These are phyloP conservation scores for Pteronura brasiliensis DNA, from an alignment of 2,113 vertebrate genomes.

Conservation along the genomic window DNA sequence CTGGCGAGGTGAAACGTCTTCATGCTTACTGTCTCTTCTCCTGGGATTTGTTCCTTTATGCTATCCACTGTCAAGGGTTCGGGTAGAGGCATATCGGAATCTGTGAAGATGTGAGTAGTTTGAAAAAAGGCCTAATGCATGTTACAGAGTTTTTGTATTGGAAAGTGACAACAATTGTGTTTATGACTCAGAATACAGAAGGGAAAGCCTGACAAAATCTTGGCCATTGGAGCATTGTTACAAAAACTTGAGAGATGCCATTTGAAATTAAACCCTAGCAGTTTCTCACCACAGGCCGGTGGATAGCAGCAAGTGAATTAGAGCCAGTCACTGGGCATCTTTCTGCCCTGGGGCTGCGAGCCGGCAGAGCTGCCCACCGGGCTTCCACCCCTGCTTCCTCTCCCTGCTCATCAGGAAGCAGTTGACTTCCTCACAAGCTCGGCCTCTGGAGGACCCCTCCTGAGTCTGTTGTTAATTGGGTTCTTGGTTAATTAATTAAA, in stretches of 20 bases:
- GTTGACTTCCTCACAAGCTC: not conserved
- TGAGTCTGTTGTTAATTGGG: not conserved
- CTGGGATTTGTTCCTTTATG: not conserved
- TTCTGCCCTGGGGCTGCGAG: not conserved
- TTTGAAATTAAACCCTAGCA: constrained; percentile 1
- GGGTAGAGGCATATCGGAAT: not conserved
- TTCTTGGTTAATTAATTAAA: constrained; percentile 10
- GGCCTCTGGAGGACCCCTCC: not conserved
- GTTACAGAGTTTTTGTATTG: not conserved
- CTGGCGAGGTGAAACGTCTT: not conserved
- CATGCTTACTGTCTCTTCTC: not conserved
- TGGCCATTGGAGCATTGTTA: not conserved
- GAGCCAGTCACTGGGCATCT: not conserved
- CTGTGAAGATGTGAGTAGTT: not conserved
- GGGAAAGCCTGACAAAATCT: not conserved
- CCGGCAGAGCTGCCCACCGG: not conserved
- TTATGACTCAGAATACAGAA: constrained; percentile 3
- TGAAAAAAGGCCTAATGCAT: not conserved
- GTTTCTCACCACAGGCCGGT: not conserved
- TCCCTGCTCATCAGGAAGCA: not conserved
- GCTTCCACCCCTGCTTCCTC: not conserved
- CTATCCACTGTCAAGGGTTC: not conserved
- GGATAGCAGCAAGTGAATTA: not conserved
- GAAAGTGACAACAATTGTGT: not conserved
- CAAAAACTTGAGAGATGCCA: not conserved